phyloP scores from a whole-genome alignment of 2,888 invertebrate species.

The Pachliopta kotzebuea region DNA sequence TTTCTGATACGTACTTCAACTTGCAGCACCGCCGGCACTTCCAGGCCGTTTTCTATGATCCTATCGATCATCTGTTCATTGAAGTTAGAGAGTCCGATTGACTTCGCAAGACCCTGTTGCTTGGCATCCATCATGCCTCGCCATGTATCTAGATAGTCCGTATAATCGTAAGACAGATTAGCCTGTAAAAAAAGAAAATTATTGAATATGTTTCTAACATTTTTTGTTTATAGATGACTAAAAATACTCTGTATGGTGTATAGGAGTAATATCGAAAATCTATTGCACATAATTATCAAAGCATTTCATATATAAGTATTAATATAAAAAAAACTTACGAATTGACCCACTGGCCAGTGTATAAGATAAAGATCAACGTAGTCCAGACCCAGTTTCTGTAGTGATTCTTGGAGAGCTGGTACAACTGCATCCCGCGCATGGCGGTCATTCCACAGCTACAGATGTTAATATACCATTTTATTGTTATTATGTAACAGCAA shows the following conservation, averaged over 20 bases:
- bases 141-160: slow-evolving; percentile 86
- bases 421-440: slow-evolving; percentile 75
- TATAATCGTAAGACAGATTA: slow-evolving; percentile 53
- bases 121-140: slow-evolving; percentile 85
- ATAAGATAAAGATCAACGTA: slow-evolving; percentile 83
- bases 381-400: slow-evolving; percentile 47
- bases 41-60: slow-evolving; percentile 73
- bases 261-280: too few relatives aligned
- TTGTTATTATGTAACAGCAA: background rate
- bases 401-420: slow-evolving; percentile 77
- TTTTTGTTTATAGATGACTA: too few relatives aligned
- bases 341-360: slow-evolving; percentile 86
- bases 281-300: too few relatives aligned
- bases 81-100: slow-evolving; percentile 90
- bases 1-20: slow-evolving; percentile 52
- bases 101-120: slow-evolving; percentile 80
- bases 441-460: slow-evolving; percentile 57
- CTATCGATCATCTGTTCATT: slow-evolving; percentile 85
- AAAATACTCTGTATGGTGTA: too few relatives aligned
- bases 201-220: background rate
- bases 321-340: slow-evolving; percentile 28
- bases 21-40: slow-evolving; percentile 82
- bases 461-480: background rate
- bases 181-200: slow-evolving; percentile 35
- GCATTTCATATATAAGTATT: too few relatives aligned